Base-by-base conservation (phyloP, 1,140 invertebrate species). In the Hestina assimilis region DNA sequence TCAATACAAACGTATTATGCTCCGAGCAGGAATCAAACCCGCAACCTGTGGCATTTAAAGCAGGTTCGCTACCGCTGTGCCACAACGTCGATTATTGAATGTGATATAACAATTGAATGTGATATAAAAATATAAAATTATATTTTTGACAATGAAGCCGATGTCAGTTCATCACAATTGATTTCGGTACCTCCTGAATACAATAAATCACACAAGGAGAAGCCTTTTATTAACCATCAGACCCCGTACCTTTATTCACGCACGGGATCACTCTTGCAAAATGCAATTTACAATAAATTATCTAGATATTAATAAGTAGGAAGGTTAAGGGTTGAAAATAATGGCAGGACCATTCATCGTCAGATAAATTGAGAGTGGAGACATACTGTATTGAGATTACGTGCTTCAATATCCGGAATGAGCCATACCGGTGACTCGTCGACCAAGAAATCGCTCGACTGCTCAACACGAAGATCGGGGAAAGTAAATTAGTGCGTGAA, bases 251-350 rank as follows among this genome's bases (percentile, higher is more conserved):
- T 53, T 75, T 74, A 72, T 64, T 80, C 74, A 72, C 70, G 70
- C 69, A 69, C 67, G 68, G 57, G 57, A 68, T 71, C 71, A 74
- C 70, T 64, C 70, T 60, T 72, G 70, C 71, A 77, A 72, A 83
- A 83, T 84, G 83, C 79, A 86, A 87, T 87, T 84, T 87, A 86
- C 84, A 87, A 86, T 87, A 87, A 87, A 87, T 87, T 87, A 87
- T 78, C 73, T 79, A 79, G 82, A 84, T 87, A 87, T 86, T 86
- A 86, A 87, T 87, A 86, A 81, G 80, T 72, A 70, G 73, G 69
- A 69, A 82, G 81, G 79, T 86, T 83, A 86, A 84, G 79, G 83
- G 84, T 84, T 83, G 75, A 72, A 73, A 75, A 81, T 88, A 86
- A 88, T 86, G 83, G 79, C 48, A 31, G 41, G 60, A 55, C 79